Evolutionary conservation across 2,797 vertebrate species (phyloP), one percentile per base, ranked within the genome.

Genomic region (Xenentodon cancila): DNA sequence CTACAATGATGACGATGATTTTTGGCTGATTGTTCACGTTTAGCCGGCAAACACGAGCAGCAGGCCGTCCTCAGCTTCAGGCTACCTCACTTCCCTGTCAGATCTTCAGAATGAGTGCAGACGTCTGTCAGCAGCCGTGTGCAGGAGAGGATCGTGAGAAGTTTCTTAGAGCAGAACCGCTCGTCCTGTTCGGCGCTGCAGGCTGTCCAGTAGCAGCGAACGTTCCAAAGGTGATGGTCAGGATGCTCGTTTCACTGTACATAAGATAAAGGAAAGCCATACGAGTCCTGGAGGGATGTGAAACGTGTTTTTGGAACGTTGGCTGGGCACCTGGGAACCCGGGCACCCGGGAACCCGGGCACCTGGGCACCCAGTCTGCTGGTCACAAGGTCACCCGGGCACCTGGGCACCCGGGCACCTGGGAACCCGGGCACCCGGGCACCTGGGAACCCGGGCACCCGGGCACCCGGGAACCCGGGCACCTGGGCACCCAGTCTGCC

Each of bases 1-100:
- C 78, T 75, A 84, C 80, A 73, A 80, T 53, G 77, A 82, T 46
- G 53, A 83, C 50, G 66, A 80, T 18, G 63, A 75, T 60, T 60
- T 71, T 3, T 56, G 58, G 65, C 76, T 86, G 84, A 67, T 54
- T 70, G 84, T 77, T 87, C 61, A 76, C 46, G 16, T 73, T 63
- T 2, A 57, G 81, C 57, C 5, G 53, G n/a, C n/a, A 1, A 59
- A 64, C 75, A 67, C 40, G 1, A 55, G 54, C 53, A 2, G 19
- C 27, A 1, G n/a, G 17, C n/a, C n/a, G 20, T 20, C 16, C 17
- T 22, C 21, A 55, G 64, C 63, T 65, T 59, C 69, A 57, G 80
- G 82, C 73, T 83, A 77, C 84, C 77, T 86, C 80, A 84, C 64
- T 52, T 44, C 74, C 43, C 53, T 13, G 68, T 19, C 32, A 62